Conservation (phyloP, 2,797 vertebrate species). For the Aldrovandia affinis region DNA sequence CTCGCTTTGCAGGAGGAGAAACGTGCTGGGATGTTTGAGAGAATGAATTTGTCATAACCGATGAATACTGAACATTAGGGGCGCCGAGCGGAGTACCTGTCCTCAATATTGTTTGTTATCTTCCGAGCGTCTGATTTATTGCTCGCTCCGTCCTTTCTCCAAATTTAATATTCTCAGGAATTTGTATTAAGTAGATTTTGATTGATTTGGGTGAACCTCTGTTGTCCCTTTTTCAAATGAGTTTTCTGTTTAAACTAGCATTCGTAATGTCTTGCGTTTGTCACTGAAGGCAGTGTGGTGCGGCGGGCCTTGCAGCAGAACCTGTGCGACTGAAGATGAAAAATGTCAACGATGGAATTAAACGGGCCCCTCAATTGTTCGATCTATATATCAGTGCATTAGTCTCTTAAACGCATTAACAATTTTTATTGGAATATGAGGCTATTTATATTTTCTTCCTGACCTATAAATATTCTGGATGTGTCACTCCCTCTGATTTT, state of each 20-base stretch:
- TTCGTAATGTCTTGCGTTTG: background rate
- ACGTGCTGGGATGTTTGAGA: constrained; percentile 11
- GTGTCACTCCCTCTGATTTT: background rate
- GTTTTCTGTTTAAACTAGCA: constrained; percentile 21
- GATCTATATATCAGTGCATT: background rate
- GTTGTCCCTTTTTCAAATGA: constrained; percentile 19
- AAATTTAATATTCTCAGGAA: constrained; percentile 24
- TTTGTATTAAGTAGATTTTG: constrained; percentile 23
- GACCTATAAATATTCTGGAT: background rate
- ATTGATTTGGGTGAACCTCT: constrained; percentile 26
- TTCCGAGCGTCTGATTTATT: background rate
- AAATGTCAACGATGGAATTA: background rate
- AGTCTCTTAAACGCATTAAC: background rate
- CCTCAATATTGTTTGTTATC: background rate
- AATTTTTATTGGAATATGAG: background rate
- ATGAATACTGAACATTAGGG: background rate
- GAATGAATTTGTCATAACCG: constrained; percentile 2
- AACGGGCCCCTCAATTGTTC: too few species aligned
- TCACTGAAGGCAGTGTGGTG: background rate
- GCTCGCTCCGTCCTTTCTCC: background rate
- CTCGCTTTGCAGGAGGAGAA: background rate
- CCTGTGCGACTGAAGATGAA: background rate
- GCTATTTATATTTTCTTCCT: background rate
- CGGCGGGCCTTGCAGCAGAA: background rate
- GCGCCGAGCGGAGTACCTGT: background rate